These are phyloP conservation scores for Drosophila algonquin DNA, from an alignment of 2,888 invertebrate genomes.

Conservation along the genomic window DNA sequence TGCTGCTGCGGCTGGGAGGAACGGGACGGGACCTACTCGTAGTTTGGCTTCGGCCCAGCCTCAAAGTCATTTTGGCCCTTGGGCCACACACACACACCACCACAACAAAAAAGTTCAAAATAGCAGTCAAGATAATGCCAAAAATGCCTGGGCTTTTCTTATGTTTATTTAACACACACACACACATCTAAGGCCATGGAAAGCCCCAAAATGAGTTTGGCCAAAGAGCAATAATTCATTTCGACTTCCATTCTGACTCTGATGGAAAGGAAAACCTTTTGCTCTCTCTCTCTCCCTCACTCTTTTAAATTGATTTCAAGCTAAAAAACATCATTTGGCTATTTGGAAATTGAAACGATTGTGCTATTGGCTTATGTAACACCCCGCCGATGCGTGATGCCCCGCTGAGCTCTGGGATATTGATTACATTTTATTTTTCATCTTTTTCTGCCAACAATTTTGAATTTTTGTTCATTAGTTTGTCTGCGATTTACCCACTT, in stretches of 20 bases:
- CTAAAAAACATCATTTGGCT: slow-evolving; percentile 57
- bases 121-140: slow-evolving; percentile 66
- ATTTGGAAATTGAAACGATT: slow-evolving; percentile 47
- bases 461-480: slow-evolving; percentile 63
- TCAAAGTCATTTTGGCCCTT: slow-evolving; percentile 47
- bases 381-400: neutral
- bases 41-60: slow-evolving; percentile 40
- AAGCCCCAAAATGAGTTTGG: slow-evolving; percentile 51
- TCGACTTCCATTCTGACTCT: slow-evolving; percentile 58
- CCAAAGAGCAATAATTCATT: slow-evolving; percentile 73
- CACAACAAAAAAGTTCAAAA: slow-evolving; percentile 52
- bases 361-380: slow-evolving; percentile 21
- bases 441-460: slow-evolving; percentile 33
- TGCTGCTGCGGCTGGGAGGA: slow-evolving; percentile 21
- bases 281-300: slow-evolving; percentile 16
- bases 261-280: slow-evolving; percentile 52
- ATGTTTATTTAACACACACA: slow-evolving; percentile 61
- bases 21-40: neutral
- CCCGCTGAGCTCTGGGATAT: slow-evolving; percentile 31
- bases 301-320: slow-evolving; percentile 66
- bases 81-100: slow-evolving; percentile 5
- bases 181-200: slow-evolving; percentile 4
- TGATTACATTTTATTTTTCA: slow-evolving; percentile 63
- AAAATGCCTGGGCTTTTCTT: slow-evolving; percentile 59
- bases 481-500: slow-evolving; percentile 10